Evolutionary conservation across 1,140 invertebrate genomes (phyloP).

Genomic region (Diorhabda carinulata): DNA sequence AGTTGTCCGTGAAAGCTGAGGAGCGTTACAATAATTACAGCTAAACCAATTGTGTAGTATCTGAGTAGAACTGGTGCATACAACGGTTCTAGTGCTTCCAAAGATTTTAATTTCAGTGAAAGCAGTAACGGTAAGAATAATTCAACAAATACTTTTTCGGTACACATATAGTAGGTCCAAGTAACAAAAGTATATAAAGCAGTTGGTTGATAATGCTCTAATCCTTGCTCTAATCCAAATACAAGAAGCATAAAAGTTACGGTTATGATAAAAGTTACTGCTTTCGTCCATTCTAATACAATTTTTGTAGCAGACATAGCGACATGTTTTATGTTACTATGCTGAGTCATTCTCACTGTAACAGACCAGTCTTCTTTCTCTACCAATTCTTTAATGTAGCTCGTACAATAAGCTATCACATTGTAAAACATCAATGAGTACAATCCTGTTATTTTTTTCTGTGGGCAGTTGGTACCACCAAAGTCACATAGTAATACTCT

Average conservation of each 20-base stretch:
- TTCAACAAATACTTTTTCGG: conserved; percentile 68
- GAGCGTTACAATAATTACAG: conserved; percentile 53
- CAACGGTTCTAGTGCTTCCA: conserved; percentile 64
- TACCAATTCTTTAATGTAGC: conserved; percentile 68
- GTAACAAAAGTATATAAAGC: conserved; percentile 61
- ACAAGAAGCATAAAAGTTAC: conserved; percentile 73
- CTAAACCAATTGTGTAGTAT: conserved; percentile 54
- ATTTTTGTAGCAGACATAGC: conserved; percentile 80
- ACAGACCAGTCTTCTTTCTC: conserved; percentile 73
- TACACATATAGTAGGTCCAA: conserved; percentile 66
- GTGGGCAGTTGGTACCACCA: conserved; percentile 49
- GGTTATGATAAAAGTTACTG: conserved; percentile 73
- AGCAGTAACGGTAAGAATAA: conserved; percentile 56
- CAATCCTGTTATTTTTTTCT: conserved; percentile 63
- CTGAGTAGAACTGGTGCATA: conserved; percentile 63
- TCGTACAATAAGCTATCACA: conserved; percentile 70
- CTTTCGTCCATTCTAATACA: conserved; percentile 77
- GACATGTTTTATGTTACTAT: conserved; percentile 69
- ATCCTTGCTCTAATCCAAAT: conserved; percentile 69
- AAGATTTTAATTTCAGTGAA: conserved; percentile 55
- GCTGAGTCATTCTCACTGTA: conserved; percentile 67
- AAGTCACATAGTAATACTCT: conserved; percentile 49
- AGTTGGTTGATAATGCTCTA: conserved; percentile 69
- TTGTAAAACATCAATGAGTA: conserved; percentile 81
- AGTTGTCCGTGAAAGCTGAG: conserved; percentile 56